Evolutionary conservation across 2,888 invertebrate species (phyloP).

Genomic region (Ophonus ardosiacus): DNA sequence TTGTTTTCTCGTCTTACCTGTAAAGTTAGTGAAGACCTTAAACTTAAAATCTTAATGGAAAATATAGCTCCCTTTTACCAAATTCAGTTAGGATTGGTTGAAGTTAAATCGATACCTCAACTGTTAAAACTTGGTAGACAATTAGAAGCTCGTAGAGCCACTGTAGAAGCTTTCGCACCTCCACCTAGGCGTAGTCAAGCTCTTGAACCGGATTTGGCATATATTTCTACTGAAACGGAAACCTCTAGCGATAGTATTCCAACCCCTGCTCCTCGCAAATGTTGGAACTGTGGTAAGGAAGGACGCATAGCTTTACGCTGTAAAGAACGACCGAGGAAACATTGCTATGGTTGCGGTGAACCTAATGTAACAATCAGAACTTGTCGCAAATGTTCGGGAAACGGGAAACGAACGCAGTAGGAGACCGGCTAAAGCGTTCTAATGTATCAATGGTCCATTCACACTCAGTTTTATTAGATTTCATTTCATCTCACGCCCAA

Average conservation of each 20-base stretch:
- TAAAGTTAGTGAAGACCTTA: not conserved
- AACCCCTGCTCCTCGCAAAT: not conserved
- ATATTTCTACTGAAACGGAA: conserved; percentile 19
- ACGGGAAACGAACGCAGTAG: not conserved
- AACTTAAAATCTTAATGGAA: conserved; percentile 43
- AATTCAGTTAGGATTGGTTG: not conserved
- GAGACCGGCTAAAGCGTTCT: not conserved
- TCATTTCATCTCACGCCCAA: not conserved
- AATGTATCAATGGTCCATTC: not conserved
- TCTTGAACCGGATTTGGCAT: conserved; percentile 65
- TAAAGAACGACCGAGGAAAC: not conserved
- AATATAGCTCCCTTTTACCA: conserved; percentile 48
- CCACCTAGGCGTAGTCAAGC: not conserved
- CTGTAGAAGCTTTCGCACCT: not conserved
- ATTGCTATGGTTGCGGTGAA: conserved; percentile 10
- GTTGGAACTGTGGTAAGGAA: conserved; percentile 9
- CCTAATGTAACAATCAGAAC: not conserved
- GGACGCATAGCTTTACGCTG: not conserved
- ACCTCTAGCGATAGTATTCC: not conserved
- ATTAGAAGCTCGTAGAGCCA: not conserved
- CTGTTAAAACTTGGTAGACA: not conserved
- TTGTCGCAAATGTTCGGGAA: conserved; percentile 14
- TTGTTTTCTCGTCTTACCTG: conserved; percentile 65
- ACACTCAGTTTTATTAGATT: not conserved
- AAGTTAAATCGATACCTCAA: not conserved